Conservation (phyloP, 2,797 vertebrate genomes). For the Morelia viridis region DNA sequence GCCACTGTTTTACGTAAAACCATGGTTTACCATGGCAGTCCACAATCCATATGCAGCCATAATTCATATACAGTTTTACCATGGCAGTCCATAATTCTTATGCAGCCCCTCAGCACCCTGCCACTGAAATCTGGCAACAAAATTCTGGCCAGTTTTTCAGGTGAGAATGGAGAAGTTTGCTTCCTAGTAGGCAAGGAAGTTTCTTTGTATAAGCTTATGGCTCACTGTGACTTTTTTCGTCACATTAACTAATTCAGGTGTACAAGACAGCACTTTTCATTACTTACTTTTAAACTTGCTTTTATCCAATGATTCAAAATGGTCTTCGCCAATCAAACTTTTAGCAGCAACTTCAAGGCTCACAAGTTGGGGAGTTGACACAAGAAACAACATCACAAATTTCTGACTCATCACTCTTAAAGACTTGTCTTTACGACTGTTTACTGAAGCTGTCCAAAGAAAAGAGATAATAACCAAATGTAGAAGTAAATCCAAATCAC, state of each 20-base stretch:
- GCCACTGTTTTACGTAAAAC: background rate
- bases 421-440: conserved; percentile 95
- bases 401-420: conserved; percentile 97
- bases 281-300: conserved; percentile 98
- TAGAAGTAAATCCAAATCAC: background rate
- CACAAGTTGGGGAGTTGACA: conserved; percentile 87
- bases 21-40: background rate
- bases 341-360: conserved; percentile 95
- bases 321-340: conserved; percentile 94
- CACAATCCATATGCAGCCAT: background rate
- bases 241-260: background rate
- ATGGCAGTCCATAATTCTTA: background rate
- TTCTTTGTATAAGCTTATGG: background rate
- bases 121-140: background rate
- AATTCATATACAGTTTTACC: background rate
- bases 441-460: conserved; percentile 82
- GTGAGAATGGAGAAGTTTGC: background rate
- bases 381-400: conserved; percentile 97
- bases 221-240: background rate
- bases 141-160: background rate
- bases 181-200: background rate
- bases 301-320: conserved; percentile 87
- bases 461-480: conserved; percentile 29
- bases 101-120: background rate
- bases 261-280: background rate